Base-by-base conservation (phyloP, 2,888 invertebrate species). In the Nemotelus pantherinus region DNA sequence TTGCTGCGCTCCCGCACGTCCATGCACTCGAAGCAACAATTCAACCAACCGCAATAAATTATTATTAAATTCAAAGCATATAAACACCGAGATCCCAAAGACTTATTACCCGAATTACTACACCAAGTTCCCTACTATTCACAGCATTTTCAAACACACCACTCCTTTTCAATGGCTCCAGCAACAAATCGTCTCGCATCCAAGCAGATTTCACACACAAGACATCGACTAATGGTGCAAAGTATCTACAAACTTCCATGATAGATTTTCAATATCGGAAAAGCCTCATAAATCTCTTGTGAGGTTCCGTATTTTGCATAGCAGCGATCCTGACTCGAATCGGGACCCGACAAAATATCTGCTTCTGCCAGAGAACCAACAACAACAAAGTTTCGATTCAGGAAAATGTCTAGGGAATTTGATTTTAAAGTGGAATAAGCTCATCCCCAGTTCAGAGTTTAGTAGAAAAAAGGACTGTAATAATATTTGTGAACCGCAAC, bases 231-330 rank as follows among this genome's bases (percentile, higher is more conserved):
- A 25, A 25, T 25, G 25, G 4, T 10, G 58, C 4, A n/a, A 58
- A 58, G 25, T 58, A 58, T 58, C 65, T 45, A 65, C 45, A 65
- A 65, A 65, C 10, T 65, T 65, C 45, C 65, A 4, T 10, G 65
- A 65, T 65, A 65, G 65, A 44, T 65, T 65, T 25, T 47, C 65
- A 65, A 65, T 65, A 65, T 44, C 65, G 65, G 10, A 65, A 65
- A 47, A 45, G 65, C 44, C 43, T 47, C 65, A 65, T 65, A 65
- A 65, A 65, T 65, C 65, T 47, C 45, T 65, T 65, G 3, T 9
- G 45, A 47, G 25, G 65, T 45, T 65, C 10, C 10, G 6, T 47
- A 65, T 47, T 65, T 65, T 65, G 47, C 65, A 65, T 65, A 65
- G 9, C 41, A 10, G 10, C 53, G 53, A 53, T 6, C 53, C 6